Base-by-base conservation (phyloP, 1,140 invertebrate species). In the Drosophila aff. region DNA sequence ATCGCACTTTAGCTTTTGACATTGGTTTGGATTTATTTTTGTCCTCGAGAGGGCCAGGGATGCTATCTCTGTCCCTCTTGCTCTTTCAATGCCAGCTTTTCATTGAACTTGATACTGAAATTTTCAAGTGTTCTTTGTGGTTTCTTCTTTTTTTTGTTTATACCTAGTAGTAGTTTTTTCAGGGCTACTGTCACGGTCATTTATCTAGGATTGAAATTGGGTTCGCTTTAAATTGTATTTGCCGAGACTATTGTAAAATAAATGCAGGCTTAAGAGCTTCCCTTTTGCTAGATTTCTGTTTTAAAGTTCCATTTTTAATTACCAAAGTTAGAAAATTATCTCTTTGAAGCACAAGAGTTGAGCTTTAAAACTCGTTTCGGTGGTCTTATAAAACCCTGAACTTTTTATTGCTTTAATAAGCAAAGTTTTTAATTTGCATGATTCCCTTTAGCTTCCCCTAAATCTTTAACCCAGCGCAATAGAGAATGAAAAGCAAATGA, bases 61-160 rank as follows among this genome's bases (percentile, higher is more conserved):
- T 57, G 57, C 21, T 49, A 33, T 31, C 43, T 21, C 59, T 23
- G 50, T 57, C 44, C 18, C 23, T 13, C 15, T 47, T 26, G 18
- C 49, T 68, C 49, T 53, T 81, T 78, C 80, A 89, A 89, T 89
- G 77, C 76, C 83, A 89, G 85, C 69, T 84, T 89, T 84, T 78
- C 83, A 87, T 84, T 87, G 84, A 87, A 87, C 84, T 87, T 87
- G 84, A 84, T 84, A 82, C 67, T 87, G 76, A 82, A 86, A 69
- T 53, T 82, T 76, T 65, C 63, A 66, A 87, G 79, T 69, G 72
- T 41, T 38, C 46, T 59, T 47, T 43, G 18, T 62, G 11, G 33
- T 23, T 76, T 55, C 15, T 21, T 47, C 33, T 18, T 31, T 64
- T 26, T 36, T 38, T 13, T 38, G 36, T 38, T 38, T 38, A 38